These are phyloP conservation scores for Nicator chloris DNA, from an alignment of 2,113 vertebrate genomes.

Conservation along the genomic window DNA sequence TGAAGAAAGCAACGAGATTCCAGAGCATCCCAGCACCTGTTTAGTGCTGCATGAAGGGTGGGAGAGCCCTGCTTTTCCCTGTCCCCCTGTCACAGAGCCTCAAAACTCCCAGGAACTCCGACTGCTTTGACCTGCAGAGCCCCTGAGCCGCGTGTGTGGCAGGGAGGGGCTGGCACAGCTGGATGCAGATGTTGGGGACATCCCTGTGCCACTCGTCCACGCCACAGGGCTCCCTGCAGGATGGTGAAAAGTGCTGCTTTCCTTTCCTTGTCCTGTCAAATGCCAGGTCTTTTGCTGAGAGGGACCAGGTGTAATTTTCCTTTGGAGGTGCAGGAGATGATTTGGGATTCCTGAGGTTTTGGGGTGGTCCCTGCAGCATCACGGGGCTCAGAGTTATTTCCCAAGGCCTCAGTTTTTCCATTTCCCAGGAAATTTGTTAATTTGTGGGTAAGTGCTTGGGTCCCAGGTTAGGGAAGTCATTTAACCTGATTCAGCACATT, in stretches of 20 bases:
- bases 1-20: not conserved
- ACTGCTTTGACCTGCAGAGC: not conserved
- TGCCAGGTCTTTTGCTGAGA: not conserved
- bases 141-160: fast-evolving
- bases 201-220: fast-evolving
- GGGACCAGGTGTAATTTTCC: not conserved
- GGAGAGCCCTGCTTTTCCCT: not conserved
- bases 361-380: not conserved
- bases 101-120: not conserved
- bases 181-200: not conserved
- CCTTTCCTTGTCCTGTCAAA: not conserved
- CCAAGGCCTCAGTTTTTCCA: not conserved
- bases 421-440: not conserved
- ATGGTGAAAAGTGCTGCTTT: not conserved
- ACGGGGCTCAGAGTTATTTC: not conserved
- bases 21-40: not conserved
- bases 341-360: not conserved
- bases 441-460: not conserved
- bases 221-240: not conserved
- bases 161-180: not conserved
- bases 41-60: not conserved
- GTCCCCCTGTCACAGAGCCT: not conserved
- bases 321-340: not conserved
- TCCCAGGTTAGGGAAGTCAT: not conserved
- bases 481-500: not conserved